Evolutionary conservation across 2,797 vertebrate species (phyloP).

Genomic region (Danio jaintianensis): DNA sequence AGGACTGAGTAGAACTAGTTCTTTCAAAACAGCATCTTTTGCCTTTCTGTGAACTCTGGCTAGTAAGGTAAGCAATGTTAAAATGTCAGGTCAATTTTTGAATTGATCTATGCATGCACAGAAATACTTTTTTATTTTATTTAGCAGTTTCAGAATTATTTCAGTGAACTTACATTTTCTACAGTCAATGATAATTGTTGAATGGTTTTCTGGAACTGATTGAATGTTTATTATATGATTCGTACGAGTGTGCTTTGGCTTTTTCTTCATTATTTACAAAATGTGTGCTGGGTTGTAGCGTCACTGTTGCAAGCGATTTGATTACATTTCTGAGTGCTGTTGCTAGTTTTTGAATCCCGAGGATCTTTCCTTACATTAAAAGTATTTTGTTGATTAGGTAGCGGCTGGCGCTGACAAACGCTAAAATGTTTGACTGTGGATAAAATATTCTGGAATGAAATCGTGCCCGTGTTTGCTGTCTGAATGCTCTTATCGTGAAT

Average conservation of each 20-base stretch:
- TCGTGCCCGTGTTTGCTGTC: not conserved
- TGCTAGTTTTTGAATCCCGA: not conserved
- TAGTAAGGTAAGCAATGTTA: not conserved
- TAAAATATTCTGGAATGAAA: not conserved
- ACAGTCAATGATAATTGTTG: not conserved
- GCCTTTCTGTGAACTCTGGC: slow-evolving; percentile 24
- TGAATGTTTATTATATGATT: not conserved
- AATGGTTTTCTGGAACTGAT: not conserved
- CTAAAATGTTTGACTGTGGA: not conserved
- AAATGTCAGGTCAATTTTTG: too few relatives aligned
- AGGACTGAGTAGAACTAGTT: slow-evolving; percentile 16
- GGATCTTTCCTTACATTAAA: not conserved
- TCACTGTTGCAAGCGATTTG: not conserved
- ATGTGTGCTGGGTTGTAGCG: not conserved
- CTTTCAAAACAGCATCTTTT: slow-evolving; percentile 13
- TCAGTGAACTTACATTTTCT: not conserved
- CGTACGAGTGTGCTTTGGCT: not conserved
- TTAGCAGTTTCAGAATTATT: not conserved
- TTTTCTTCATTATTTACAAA: not conserved
- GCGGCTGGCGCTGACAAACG: not conserved
- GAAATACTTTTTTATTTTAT: not conserved
- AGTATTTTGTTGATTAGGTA: not conserved
- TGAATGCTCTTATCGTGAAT: not conserved
- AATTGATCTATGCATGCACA: not conserved
- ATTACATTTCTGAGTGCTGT: not conserved